phyloP scores from a whole-genome alignment of 2,888 invertebrate species.

The Galerucella pusilla region DNA sequence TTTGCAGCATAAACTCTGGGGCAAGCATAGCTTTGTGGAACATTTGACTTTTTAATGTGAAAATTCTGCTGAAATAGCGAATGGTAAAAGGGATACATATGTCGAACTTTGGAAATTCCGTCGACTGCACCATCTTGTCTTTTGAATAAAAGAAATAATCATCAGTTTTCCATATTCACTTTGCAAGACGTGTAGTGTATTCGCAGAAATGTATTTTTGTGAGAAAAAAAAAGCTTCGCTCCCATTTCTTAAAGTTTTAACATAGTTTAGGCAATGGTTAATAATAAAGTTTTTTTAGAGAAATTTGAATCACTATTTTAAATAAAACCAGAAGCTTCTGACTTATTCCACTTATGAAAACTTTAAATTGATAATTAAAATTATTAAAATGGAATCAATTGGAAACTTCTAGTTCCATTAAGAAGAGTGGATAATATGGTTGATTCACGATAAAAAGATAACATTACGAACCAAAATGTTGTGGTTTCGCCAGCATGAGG shows the following conservation, averaged over 20 bases:
- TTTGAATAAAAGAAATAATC: slow-evolving; percentile 8
- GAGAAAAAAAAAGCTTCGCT: neutral
- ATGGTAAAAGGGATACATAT: slow-evolving; percentile 54
- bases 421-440: too few relatives aligned
- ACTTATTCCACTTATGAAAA: too few relatives aligned
- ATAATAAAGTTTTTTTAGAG: neutral
- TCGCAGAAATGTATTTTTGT: neutral
- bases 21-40: slow-evolving; percentile 29
- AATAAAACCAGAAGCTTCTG: too few relatives aligned
- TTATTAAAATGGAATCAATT: too few relatives aligned
- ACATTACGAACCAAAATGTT: too few relatives aligned
- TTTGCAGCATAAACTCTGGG: slow-evolving; percentile 16
- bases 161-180: neutral
- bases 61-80: slow-evolving; percentile 54
- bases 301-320: too few relatives aligned
- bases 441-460: too few relatives aligned
- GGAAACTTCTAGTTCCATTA: too few relatives aligned
- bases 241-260: too few relatives aligned
- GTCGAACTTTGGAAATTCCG: slow-evolving; percentile 56
- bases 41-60: slow-evolving; percentile 52
- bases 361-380: too few relatives aligned
- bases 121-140: slow-evolving; percentile 52
- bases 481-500: too few relatives aligned
- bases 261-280: too few relatives aligned
- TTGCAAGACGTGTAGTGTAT: neutral